phyloP scores from a whole-genome alignment of 2,888 invertebrate species.

The Arge pagana region DNA sequence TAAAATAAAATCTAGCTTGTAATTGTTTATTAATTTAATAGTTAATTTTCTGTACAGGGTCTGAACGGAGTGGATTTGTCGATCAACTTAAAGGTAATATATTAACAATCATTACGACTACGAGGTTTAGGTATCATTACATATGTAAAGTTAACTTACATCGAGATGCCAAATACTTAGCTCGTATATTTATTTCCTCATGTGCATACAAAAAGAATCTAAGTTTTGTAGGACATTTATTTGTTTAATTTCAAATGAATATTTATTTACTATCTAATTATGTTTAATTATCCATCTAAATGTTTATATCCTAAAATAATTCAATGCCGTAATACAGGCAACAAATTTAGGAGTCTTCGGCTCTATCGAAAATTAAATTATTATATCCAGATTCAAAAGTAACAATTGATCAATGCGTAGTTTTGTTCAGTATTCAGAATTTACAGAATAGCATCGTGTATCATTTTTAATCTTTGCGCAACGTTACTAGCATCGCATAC shows the following conservation, averaged over 20 bases:
- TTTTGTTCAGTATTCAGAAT: background rate
- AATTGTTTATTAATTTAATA: too few relatives aligned
- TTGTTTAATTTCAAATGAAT: constrained; percentile 22
- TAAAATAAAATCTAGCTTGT: too few relatives aligned
- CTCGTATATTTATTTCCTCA: too few relatives aligned
- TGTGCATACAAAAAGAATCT: too few relatives aligned
- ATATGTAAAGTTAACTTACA: too few relatives aligned
- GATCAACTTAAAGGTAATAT: too few relatives aligned
- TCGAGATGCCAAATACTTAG: too few relatives aligned
- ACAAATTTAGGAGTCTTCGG: constrained; percentile 14
- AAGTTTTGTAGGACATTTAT: constrained; percentile 15
- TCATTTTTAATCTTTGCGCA: background rate
- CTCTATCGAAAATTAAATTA: constrained; percentile 9
- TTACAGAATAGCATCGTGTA: background rate
- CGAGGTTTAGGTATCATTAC: too few relatives aligned
- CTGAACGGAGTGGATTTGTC: too few relatives aligned
- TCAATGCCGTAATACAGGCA: constrained; percentile 15
- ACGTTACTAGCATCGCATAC: background rate
- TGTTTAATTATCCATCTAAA: constrained; percentile 26
- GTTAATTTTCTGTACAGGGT: too few relatives aligned
- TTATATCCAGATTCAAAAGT: background rate
- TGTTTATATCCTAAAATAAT: constrained; percentile 18
- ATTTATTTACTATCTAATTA: constrained; percentile 44
- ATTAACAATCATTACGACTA: too few relatives aligned
- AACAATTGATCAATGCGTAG: background rate